Evolutionary conservation across 2,113 vertebrate species (phyloP), one percentile per base, ranked within the genome.

Genomic region (Cygnus buccinator): DNA sequence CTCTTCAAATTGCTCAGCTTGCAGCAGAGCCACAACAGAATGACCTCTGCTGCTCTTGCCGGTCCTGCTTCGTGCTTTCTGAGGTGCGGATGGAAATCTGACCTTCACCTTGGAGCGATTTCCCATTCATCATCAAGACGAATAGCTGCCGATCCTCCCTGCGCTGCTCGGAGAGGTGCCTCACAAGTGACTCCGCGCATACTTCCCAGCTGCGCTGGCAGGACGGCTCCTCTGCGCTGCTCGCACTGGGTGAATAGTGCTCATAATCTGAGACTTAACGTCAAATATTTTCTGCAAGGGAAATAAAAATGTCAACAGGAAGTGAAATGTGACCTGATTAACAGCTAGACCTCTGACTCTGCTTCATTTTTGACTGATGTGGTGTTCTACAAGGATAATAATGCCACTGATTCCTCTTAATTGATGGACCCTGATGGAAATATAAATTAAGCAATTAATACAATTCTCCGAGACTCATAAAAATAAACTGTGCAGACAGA

Each of bases 301-400:
- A 97, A 98, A 98, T 98, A 97, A 97, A 98, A 98, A 97, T 95
- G 97, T 97, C 97, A 97, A 96, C 96, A 97, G 97, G 96, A 98
- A 98, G 95, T 97, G 97, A 97, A 97, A 98, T 97, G 97, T 84
- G 97, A 97, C 97, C 97, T 98, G 98, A 98, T 98, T 98, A 98
- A 97, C 94, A 97, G 96, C 94, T 97, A 97, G 96, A 96, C 97
- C 97, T 98, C 97, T 79, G 92, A 97, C 89, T 97, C 97, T 97
- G 97, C 96, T 96, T 97, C 96, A 29, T 94, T 97, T 98, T 91
- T 96, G 95, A 97, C 95, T 96, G 94, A 97, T 97, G 96, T 26
- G 72, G 82, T 90, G 89, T 97, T 96, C 96, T 97, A 95, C 12
- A 87, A 84, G 88, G 93, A 95, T 94, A 92, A 90, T 96, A 97